Conservation (phyloP, 1,140 invertebrate species). For the Batillaria attramentaria region DNA sequence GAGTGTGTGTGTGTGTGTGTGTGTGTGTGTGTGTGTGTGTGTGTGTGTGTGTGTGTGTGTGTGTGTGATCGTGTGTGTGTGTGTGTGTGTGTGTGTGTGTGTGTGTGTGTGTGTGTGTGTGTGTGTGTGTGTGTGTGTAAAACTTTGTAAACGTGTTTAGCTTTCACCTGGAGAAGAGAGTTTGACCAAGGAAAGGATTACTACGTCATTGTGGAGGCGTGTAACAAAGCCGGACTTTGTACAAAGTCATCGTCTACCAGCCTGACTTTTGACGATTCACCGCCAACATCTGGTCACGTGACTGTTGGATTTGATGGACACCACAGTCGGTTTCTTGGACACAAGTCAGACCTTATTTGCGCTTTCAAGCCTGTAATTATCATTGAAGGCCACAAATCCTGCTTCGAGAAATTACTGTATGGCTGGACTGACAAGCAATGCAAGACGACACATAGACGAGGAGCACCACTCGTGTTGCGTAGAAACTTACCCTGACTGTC, state of each 20-base stretch:
- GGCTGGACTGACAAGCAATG: too few relatives aligned
- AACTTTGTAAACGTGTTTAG: not conserved
- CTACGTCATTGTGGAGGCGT: slow-evolving; percentile 44
- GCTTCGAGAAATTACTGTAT: too few relatives aligned
- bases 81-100: not conserved
- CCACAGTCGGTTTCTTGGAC: slow-evolving; percentile 33
- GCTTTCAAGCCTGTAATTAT: too few relatives aligned
- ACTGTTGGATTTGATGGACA: slow-evolving; percentile 23
- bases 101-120: slow-evolving; percentile 20
- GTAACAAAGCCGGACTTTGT: slow-evolving; percentile 48
- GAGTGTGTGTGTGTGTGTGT: too few relatives aligned
- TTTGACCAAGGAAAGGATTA: slow-evolving; percentile 34
- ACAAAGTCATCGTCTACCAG: slow-evolving; percentile 39
- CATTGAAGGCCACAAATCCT: too few relatives aligned
- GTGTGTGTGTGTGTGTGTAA: slow-evolving; percentile 11
- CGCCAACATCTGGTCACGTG: slow-evolving; percentile 44
- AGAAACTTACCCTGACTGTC: too few relatives aligned
- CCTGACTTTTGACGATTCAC: slow-evolving; percentile 43
- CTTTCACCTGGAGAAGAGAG: slow-evolving; percentile 26
- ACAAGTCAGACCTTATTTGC: slow-evolving; percentile 41
- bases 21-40: too few relatives aligned
- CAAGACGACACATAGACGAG: too few relatives aligned
- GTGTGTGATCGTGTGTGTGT: too few relatives aligned
- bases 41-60: too few relatives aligned
- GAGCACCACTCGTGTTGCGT: too few relatives aligned